phyloP scores from a whole-genome alignment of 2,888 invertebrate genomes.

The Callyntrura guangdongensis region DNA sequence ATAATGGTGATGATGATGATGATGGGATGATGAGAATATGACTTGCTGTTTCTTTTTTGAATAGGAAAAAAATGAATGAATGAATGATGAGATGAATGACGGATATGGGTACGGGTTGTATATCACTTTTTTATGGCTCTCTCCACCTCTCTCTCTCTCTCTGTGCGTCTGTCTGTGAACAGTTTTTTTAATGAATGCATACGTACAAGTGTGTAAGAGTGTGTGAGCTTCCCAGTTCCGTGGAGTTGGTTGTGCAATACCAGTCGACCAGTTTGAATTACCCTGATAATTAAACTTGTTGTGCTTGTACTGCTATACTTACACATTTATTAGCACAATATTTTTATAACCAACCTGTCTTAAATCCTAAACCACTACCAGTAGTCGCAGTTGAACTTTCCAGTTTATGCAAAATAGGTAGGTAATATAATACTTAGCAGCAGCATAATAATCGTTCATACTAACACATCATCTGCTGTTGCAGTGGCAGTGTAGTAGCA shows the following conservation, averaged over 20 bases:
- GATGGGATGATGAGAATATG: constrained; percentile 8
- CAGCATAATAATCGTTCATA: not conserved
- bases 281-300: constrained; percentile 9
- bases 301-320: not conserved
- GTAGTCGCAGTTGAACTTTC: not conserved
- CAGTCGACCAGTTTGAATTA: not conserved
- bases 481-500: not conserved
- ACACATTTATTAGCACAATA: not conserved
- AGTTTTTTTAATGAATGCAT: not conserved
- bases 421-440: not conserved
- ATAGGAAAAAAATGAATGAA: constrained; percentile 21
- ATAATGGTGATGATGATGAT: no score
- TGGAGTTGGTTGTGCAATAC: not conserved
- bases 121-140: constrained; percentile 21
- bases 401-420: constrained; percentile 43
- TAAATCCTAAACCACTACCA: not conserved
- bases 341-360: not conserved
- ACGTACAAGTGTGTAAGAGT: not conserved
- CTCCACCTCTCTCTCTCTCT: not conserved
- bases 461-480: not conserved
- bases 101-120: not conserved
- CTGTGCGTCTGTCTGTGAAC: not conserved
- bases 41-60: not conserved
- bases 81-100: constrained; percentile 5
- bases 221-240: not conserved